Percentiles rank a stretch among this genome's conserved stretches.
phyloP scores from a whole-genome alignment of 2,113 vertebrate genomes.

The Macrotis lagotis region DNA sequence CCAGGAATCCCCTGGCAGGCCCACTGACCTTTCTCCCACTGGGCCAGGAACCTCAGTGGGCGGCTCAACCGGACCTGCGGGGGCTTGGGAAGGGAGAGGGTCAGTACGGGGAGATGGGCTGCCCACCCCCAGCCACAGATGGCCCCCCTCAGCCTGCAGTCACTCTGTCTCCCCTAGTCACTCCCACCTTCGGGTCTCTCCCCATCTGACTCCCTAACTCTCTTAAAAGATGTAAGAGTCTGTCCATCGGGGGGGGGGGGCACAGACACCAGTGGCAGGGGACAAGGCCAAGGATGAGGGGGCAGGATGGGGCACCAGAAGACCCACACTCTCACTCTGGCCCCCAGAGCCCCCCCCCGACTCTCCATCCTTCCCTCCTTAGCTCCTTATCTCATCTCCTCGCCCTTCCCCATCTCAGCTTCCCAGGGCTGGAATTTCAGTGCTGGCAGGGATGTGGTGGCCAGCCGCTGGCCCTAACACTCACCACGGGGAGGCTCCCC shows the following conservation, averaged over 20 bases:
- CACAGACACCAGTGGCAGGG: too few relatives aligned
- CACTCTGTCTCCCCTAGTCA: not conserved
- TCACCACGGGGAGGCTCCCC: too few relatives aligned
- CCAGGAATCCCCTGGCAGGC: slow-evolving; percentile 16
- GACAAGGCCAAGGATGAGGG: too few relatives aligned
- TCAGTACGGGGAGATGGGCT: not conserved
- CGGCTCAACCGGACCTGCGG: not conserved
- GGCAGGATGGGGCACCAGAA: not conserved
- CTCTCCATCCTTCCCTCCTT: not conserved
- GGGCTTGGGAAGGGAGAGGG: too few relatives aligned
- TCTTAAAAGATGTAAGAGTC: not conserved
- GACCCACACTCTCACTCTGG: too few relatives aligned
- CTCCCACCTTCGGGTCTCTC: too few relatives aligned
- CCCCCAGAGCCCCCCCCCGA: not conserved
- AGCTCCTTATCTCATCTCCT: not conserved
- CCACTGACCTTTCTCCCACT: slow-evolving; percentile 53
- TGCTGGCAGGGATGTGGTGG: too few relatives aligned
- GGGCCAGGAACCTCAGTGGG: slow-evolving; percentile 18
- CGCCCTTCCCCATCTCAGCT: not conserved
- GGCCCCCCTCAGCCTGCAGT: not conserved
- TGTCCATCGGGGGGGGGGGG: not conserved
- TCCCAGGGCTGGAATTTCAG: not conserved
- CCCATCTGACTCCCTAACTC: not conserved
- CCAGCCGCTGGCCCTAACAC: too few relatives aligned
- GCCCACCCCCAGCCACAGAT: too few relatives aligned